Evolutionary conservation across 2,888 invertebrate genomes (phyloP), one percentile per base, ranked within the genome.

Genomic region (Carpatolechia fugitivella): DNA sequence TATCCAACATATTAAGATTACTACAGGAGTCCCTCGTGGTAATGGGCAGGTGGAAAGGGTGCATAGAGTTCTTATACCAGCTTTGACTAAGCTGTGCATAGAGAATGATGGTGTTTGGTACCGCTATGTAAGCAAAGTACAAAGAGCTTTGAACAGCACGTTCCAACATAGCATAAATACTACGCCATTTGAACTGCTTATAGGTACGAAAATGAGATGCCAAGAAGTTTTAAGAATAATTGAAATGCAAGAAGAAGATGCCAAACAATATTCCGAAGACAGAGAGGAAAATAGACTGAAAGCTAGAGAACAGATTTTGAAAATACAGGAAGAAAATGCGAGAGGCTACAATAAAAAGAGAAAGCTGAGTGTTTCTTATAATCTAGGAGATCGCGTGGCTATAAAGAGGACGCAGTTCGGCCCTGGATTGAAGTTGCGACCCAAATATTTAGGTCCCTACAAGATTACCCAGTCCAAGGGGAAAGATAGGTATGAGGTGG

Each of bases 371-470:
- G 49, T 1, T 6, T 13, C 18, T 30, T 60, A 58, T 24, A 38
- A 52, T 11, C 36, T 10, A 31, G 59, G 61, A 20, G 58, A 60
- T 53, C 13, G 62, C 10, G 74, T 78, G 0, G 75, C 74, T 2
- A 76, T 78, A 13, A 70, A 77, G 56, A 55, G 74, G 16, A 77
- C 76, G 0, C 75, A 80, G 53, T 73, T 72, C 57, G 74, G 72
- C 3, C 59, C 66, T 10, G 76, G 75, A 0, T 48, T 74, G 4
- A 82, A 82, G 56, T 47, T 80, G 3, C 56, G 62, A 20, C 48
- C 61, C 1, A 78, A 76, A 56, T 78, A 63, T 54, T 54, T 80
- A n/a, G 80, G 78, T 1, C 75, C 44, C 1, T 44, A 44, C 44
- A 7, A 14, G 16, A 56, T 76, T 14, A 55, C 56, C 29, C 64